Percentiles rank a stretch among this genome's conserved stretches.
Evolutionary conservation across 1,140 invertebrate species (phyloP).

Genomic region (Drosophila pandora): DNA sequence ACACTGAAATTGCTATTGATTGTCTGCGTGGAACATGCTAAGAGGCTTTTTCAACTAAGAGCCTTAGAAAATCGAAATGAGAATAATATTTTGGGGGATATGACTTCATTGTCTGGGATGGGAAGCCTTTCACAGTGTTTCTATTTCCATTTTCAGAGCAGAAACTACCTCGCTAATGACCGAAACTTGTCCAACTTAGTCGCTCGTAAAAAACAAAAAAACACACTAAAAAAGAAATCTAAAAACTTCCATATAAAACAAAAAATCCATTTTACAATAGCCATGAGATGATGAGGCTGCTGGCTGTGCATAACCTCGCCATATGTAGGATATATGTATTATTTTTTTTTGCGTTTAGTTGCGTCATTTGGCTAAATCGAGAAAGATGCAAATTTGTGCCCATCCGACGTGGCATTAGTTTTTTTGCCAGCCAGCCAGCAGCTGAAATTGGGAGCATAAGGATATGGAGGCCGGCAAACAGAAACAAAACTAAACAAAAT

Average conservation of each 20-base stretch:
- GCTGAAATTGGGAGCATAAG: constrained; percentile 11
- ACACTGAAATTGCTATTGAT: constrained; percentile 26
- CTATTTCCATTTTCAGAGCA: constrained; percentile 9
- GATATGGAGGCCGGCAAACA: constrained; percentile 16
- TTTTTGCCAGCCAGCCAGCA: constrained; percentile 1
- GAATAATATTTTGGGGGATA: constrained; percentile 29
- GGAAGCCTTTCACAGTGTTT: constrained; percentile 1
- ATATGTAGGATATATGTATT: constrained; percentile 28
- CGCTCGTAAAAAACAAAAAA: constrained; percentile 4
- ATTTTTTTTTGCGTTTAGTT: constrained; percentile 19
- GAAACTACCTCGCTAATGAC: constrained; percentile 22
- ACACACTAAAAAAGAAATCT: constrained; percentile 4
- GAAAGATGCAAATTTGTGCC: constrained; percentile 45
- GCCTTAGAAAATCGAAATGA: constrained; percentile 20
- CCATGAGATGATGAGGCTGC: neutral
- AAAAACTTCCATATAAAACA: constrained; percentile 29
- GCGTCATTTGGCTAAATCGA: constrained; percentile 44
- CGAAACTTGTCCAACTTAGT: constrained; percentile 11
- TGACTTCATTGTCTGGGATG: neutral
- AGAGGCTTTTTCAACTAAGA: constrained; percentile 26
- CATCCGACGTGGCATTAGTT: constrained; percentile 11
- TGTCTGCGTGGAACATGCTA: constrained; percentile 22
- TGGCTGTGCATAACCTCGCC: constrained; percentile 35
- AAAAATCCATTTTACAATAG: constrained; percentile 23
- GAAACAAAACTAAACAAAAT: constrained; percentile 26